Evolutionary conservation across 2,113 vertebrate species (phyloP).

Genomic region (Caretta caretta): DNA sequence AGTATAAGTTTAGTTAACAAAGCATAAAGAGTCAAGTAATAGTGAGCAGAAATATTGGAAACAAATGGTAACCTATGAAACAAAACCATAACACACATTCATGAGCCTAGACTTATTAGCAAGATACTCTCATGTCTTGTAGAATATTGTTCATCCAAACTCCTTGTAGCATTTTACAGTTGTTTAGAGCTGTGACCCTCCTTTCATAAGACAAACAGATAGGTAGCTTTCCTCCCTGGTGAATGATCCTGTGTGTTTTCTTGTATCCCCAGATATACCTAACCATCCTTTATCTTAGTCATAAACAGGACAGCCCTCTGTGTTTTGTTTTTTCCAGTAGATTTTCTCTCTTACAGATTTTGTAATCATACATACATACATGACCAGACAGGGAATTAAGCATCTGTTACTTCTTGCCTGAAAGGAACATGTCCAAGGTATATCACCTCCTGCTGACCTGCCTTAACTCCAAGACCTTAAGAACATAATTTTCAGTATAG

Average conservation of each 20-base stretch:
- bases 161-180: background rate
- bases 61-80: background rate
- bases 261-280: background rate
- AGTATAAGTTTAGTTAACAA: background rate
- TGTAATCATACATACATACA: background rate
- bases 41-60: background rate
- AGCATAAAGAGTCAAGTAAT: background rate
- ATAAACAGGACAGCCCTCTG: background rate
- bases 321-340: background rate
- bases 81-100: background rate
- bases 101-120: background rate
- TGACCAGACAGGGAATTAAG: background rate
- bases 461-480: background rate
- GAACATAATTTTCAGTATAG: constrained; percentile 22
- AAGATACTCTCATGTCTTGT: background rate
- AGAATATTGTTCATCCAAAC: background rate
- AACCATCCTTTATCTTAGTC: background rate
- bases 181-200: background rate
- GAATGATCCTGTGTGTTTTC: background rate
- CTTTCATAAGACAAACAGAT: background rate
- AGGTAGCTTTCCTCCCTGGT: background rate
- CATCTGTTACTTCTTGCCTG: too few species aligned
- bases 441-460: background rate
- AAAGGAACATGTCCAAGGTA: background rate
- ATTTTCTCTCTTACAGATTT: background rate